Evolutionary conservation across 2,888 invertebrate genomes (phyloP).

Genomic region (Suillia variegata): DNA sequence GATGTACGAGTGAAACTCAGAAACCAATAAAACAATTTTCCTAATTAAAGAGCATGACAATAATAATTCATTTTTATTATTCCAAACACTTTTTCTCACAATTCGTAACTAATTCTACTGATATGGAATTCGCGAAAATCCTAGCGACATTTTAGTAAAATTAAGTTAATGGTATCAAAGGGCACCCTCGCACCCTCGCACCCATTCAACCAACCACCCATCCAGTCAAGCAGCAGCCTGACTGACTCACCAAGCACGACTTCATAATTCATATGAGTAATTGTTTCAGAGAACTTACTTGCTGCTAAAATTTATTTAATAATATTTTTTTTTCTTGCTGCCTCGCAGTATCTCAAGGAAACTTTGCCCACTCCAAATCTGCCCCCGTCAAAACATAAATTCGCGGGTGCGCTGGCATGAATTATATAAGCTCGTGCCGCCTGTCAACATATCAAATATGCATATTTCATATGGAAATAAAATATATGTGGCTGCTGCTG

Average conservation of each 20-base stretch:
- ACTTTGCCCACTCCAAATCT: constrained; percentile 15
- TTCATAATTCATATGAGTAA: constrained; percentile 45
- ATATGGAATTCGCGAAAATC: too few relatives aligned
- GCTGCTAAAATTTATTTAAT: constrained; percentile 38
- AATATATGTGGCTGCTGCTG: background rate
- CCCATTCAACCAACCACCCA: too few relatives aligned
- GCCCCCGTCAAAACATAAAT: background rate
- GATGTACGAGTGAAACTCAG: too few relatives aligned
- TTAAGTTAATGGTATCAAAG: too few relatives aligned
- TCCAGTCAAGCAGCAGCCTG: background rate
- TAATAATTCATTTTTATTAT: too few relatives aligned
- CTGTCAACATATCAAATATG: constrained; percentile 38
- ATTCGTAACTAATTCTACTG: too few relatives aligned
- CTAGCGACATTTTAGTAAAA: too few relatives aligned
- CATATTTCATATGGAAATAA: constrained; percentile 38
- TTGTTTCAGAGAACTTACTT: constrained; percentile 22
- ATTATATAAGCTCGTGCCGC: constrained; percentile 20
- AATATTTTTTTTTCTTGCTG: constrained; percentile 9
- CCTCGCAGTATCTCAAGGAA: constrained; percentile 12
- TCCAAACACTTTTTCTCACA: too few relatives aligned
- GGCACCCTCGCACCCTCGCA: too few relatives aligned
- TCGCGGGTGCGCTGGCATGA: background rate
- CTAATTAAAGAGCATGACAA: too few relatives aligned
- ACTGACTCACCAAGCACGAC: constrained; percentile 43
- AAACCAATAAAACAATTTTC: too few relatives aligned